Base-by-base conservation (phyloP, 2,797 vertebrate species). In the Rhinella marina region DNA sequence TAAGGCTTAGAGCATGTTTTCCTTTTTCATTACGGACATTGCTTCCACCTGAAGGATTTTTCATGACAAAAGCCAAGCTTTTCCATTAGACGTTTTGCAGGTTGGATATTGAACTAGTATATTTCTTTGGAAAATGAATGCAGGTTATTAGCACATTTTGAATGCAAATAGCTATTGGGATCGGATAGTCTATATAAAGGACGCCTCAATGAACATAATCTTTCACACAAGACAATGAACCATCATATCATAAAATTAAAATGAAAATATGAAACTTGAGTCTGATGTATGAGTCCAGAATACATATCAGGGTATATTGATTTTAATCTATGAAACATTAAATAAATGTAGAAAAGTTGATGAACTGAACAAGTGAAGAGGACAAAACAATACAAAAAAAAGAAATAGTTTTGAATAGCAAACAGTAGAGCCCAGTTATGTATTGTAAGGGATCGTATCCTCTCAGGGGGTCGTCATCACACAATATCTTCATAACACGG, bases 11-110 rank as follows among this genome's bases (percentile, higher is more conserved):
- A 94, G 93, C 93, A 93, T 94, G 91, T 90, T 94, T 93, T 92
- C 75, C 93, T 95, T 94, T 92, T 96, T 95, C 94, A 95, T 97
- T 96, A 95, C 95, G 92, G 91, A 90, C 93, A 95, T 95, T 95
- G 94, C 93, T 93, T 96, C 93, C 94, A 93, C 94, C 95, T 95
- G 95, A 97, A 95, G 95, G 95, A 96, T 96, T 97, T 41, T 96
- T 96, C 95, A 95, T 96, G 96, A 97, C 96, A 96, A 95, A 96
- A 95, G 96, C 96, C 96, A 96, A 94, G 93, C 92, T 82, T 96
- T 90, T 90, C 92, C 91, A 93, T 94, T 92, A 96, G 96, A 96
- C 92, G 95, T 95, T 62, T 96, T 94, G 95, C 94, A 92, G 94
- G 94, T 94, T 93, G 92, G 93, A 93, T 96, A 95, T 93, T 95